Conservation (phyloP, 2,113 vertebrate species). For the Montifringilla adamsi region DNA sequence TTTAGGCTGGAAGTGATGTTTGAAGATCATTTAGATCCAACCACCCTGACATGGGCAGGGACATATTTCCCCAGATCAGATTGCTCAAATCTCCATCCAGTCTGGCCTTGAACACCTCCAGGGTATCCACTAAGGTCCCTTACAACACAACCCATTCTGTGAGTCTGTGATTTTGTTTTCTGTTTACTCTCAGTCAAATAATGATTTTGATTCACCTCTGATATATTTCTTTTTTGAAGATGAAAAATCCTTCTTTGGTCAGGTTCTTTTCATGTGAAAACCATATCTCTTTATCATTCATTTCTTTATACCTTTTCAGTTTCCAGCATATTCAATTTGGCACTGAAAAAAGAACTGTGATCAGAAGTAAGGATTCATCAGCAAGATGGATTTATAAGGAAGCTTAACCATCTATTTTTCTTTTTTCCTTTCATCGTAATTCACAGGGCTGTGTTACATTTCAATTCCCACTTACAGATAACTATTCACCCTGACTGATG, state of each 20-base stretch:
- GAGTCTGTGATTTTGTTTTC: not conserved
- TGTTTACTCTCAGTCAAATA: not conserved
- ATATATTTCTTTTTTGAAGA: not conserved
- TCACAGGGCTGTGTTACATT: not conserved
- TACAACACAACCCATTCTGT: not conserved
- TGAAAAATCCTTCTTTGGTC: not conserved
- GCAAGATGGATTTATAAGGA: not conserved
- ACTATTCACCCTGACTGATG: not conserved
- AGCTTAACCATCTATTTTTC: not conserved
- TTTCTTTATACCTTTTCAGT: not conserved
- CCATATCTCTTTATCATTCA: fast-evolving
- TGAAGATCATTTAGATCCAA: not conserved
- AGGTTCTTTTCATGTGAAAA: not conserved
- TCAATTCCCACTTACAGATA: not conserved
- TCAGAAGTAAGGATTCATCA: not conserved
- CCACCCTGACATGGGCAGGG: not conserved
- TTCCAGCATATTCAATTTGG: not conserved
- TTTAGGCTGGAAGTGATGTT: not conserved
- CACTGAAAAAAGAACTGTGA: not conserved
- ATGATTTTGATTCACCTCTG: not conserved
- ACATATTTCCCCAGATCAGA: not conserved
- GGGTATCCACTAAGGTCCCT: not conserved
- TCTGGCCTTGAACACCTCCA: not conserved
- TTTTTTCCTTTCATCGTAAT: not conserved
- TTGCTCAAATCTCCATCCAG: not conserved